A percentile compares a stretch with the other conserved stretches of the same genome.
phyloP scores from a whole-genome alignment of 1,140 invertebrate genomes.

The Rhopalosiphum maidis region DNA sequence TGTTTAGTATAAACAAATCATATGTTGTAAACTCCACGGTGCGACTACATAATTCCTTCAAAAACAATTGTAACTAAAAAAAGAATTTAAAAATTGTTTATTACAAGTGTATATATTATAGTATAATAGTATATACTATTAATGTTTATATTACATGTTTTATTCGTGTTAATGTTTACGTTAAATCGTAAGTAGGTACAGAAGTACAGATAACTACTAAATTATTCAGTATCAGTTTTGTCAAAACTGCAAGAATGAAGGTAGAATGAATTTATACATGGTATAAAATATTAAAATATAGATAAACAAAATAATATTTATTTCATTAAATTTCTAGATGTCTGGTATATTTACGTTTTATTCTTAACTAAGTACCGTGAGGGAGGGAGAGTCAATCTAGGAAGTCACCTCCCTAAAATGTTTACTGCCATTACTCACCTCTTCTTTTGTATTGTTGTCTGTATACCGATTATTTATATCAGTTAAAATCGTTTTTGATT shows the following conservation, averaged over 20 bases:
- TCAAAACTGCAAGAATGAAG: background rate
- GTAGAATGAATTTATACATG: background rate
- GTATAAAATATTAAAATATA: background rate
- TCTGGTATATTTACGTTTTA: background rate
- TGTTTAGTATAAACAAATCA: constrained; percentile 49
- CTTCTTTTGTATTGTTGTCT: constrained; percentile 16
- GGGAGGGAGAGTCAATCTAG: background rate
- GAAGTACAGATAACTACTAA: background rate
- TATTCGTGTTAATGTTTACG: background rate
- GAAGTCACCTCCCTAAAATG: background rate
- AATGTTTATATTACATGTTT: background rate
- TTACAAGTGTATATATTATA: background rate
- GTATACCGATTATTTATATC: constrained; percentile 6
- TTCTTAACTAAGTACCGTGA: background rate
- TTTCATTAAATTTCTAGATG: too few relatives aligned
- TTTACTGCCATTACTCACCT: background rate
- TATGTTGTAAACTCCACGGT: constrained; percentile 44
- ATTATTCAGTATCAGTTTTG: background rate
- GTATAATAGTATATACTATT: background rate
- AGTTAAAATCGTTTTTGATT: constrained; percentile 37
- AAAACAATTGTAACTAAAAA: constrained; percentile 41
- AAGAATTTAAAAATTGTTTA: background rate
- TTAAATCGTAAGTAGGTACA: background rate
- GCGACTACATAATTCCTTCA: constrained; percentile 43
- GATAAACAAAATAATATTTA: background rate